These are phyloP conservation scores for Cebus imitator DNA, from an alignment of 2,113 vertebrate species.

Conservation along the genomic window DNA sequence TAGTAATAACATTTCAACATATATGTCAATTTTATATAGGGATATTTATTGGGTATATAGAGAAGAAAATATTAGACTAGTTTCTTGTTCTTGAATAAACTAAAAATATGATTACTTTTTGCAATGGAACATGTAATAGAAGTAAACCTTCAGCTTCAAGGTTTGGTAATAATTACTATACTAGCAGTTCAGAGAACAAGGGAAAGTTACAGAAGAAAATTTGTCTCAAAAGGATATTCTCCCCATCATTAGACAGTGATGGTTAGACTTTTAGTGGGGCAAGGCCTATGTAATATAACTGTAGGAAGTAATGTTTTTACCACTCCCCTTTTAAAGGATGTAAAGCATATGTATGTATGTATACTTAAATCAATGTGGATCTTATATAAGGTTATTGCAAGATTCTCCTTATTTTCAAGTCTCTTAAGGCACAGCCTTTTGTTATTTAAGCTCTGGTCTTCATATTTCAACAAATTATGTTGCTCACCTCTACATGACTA, in stretches of 20 bases:
- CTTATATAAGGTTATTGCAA: neutral
- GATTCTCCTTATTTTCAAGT: neutral
- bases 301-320: neutral
- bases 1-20: neutral
- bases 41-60: neutral
- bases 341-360: neutral
- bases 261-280: neutral
- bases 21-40: neutral
- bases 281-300: neutral
- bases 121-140: neutral
- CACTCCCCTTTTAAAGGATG: neutral
- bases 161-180: neutral
- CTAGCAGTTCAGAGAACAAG: neutral
- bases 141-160: neutral
- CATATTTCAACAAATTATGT: conserved; percentile 43
- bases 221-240: neutral
- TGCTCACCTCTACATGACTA: conserved; percentile 22
- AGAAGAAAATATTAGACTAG: neutral
- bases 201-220: neutral
- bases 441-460: neutral
- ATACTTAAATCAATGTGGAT: neutral
- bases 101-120: neutral
- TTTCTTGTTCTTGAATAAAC: neutral
- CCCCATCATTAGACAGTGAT: neutral
- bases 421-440: neutral